These are phyloP conservation scores for Phoxinus phoxinus DNA, from an alignment of 2,113 vertebrate species.

Conservation along the genomic window DNA sequence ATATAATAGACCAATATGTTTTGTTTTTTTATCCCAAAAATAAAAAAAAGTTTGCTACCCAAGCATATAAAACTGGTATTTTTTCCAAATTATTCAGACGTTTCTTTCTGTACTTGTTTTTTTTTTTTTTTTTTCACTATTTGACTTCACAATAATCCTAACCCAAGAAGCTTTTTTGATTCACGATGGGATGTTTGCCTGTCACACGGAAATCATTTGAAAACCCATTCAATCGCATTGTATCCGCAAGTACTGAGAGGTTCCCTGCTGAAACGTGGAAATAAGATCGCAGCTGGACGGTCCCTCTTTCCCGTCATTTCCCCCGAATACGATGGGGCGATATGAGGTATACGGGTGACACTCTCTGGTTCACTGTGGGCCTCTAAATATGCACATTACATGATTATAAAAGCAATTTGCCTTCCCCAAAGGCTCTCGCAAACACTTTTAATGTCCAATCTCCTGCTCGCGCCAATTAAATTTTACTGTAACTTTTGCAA, in stretches of 20 bases:
- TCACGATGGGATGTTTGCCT: constrained; percentile 31
- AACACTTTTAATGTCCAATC: neutral
- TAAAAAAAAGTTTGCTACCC: no score
- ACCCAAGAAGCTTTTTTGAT: constrained; percentile 5
- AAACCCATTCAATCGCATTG: constrained; percentile 55
- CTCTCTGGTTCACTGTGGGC: neutral
- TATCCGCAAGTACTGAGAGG: constrained; percentile 46
- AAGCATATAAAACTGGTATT: neutral
- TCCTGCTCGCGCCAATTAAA: neutral
- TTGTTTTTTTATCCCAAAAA: no score
- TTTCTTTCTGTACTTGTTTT: neutral
- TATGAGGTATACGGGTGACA: constrained; percentile 21
- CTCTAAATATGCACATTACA: constrained; percentile 25
- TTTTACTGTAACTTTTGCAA: neutral
- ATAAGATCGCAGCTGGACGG: constrained; percentile 61
- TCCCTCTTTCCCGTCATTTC: constrained; percentile 25
- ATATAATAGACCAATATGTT: no score
- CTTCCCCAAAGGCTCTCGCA: neutral
- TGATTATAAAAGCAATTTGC: constrained; percentile 14
- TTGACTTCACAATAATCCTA: constrained; percentile 25
- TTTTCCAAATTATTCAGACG: neutral
- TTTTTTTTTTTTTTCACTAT: constrained; percentile 4
- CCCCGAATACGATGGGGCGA: constrained; percentile 19
- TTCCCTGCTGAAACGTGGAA: constrained; percentile 49
- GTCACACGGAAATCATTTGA: constrained; percentile 56